A percentile compares a stretch with the other conserved stretches of the same genome.
Evolutionary conservation across 2,797 vertebrate genomes (phyloP).

Genomic region (Anguilla pacifica): DNA sequence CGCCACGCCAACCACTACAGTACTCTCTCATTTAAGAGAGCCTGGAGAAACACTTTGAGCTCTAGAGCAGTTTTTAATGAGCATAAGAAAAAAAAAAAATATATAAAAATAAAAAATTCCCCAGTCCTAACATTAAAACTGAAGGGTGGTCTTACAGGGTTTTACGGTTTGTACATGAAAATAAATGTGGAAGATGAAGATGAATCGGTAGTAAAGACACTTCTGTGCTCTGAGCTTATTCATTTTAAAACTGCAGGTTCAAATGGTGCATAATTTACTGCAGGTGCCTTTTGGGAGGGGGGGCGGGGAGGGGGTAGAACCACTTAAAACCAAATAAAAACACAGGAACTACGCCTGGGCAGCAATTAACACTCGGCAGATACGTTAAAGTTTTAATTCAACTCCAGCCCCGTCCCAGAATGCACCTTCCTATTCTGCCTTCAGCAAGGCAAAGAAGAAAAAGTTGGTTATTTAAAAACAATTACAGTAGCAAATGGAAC

Average conservation of each 20-base stretch:
- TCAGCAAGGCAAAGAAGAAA: slow-evolving; percentile 17
- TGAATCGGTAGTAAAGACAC: slow-evolving; percentile 25
- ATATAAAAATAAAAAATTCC: not conserved
- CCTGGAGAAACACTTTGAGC: slow-evolving; percentile 26
- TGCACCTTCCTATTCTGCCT: not conserved
- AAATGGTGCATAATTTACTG: slow-evolving; percentile 9
- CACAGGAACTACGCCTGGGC: slow-evolving; percentile 1
- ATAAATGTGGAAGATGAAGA: slow-evolving; percentile 33
- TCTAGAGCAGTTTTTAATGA: slow-evolving; percentile 32
- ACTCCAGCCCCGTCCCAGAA: not conserved
- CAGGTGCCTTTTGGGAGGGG: not conserved
- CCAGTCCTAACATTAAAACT: slow-evolving; percentile 24
- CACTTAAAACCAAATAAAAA: slow-evolving; percentile 25
- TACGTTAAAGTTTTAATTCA: slow-evolving; percentile 29
- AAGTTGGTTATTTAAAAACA: slow-evolving; percentile 22
- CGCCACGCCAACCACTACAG: not conserved
- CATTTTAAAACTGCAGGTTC: slow-evolving; percentile 28
- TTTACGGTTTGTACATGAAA: slow-evolving; percentile 22
- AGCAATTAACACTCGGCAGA: slow-evolving; percentile 25
- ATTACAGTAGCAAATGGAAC: not conserved
- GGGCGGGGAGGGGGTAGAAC: not conserved
- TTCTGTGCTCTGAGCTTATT: slow-evolving; percentile 19
- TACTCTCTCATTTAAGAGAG: slow-evolving; percentile 24
- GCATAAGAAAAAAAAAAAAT: not conserved
- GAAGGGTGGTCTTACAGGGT: slow-evolving; percentile 20